Percentiles rank a stretch among this genome's conserved stretches.
These are phyloP conservation scores for Stegostoma tigrinum DNA, from an alignment of 2,113 vertebrate genomes.

Conservation along the genomic window DNA sequence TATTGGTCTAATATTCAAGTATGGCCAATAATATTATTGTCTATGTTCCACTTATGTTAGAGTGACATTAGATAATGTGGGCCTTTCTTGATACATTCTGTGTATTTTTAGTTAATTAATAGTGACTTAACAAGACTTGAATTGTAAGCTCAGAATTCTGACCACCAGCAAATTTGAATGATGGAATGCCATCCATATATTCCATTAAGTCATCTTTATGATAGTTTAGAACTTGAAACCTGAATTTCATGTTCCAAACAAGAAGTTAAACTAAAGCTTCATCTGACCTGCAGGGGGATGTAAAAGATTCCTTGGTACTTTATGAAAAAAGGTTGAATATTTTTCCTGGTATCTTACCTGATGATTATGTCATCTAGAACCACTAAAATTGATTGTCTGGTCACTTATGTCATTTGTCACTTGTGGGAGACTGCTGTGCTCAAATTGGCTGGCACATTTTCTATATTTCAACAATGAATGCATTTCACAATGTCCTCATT, in stretches of 20 bases:
- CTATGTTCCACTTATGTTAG: neutral
- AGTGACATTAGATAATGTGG: neutral
- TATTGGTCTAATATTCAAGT: neutral
- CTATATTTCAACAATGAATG: neutral
- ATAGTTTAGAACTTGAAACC: neutral
- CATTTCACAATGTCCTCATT: neutral
- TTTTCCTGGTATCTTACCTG: neutral
- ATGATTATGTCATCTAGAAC: neutral
- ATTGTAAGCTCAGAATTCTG: neutral
- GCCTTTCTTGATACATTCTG: neutral
- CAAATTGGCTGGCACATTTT: neutral
- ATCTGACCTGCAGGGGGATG: neutral
- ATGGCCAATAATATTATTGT: neutral
- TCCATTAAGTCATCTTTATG: too few relatives aligned
- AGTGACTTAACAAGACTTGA: neutral
- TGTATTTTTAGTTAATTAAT: neutral
- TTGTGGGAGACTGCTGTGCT: neutral
- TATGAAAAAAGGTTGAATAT: neutral
- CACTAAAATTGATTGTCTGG: neutral
- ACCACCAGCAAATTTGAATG: neutral
- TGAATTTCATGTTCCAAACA: neutral
- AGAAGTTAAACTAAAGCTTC: neutral
- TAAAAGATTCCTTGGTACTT: neutral
- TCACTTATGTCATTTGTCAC: neutral
- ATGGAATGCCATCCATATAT: neutral